phyloP scores from a whole-genome alignment of 2,797 vertebrate species.

The Lagorchestes hirsutus region DNA sequence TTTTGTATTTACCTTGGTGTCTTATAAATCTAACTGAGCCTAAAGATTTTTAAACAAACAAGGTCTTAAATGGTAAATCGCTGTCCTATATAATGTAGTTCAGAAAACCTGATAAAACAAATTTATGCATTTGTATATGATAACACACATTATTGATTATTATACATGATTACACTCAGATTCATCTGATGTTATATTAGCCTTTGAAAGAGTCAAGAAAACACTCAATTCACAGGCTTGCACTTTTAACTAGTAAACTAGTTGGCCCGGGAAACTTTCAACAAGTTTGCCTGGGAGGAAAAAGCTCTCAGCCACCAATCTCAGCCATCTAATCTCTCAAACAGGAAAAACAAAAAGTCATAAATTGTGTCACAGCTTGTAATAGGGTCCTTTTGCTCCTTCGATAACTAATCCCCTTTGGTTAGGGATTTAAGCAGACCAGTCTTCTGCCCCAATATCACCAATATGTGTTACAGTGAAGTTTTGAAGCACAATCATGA shows the following conservation, averaged over 20 bases:
- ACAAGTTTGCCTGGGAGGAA: conserved; percentile 29
- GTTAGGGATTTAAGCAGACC: background rate
- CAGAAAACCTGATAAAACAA: conserved; percentile 11
- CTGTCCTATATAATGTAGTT: conserved; percentile 39
- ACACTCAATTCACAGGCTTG: background rate
- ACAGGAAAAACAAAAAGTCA: background rate
- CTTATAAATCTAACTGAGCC: conserved; percentile 25
- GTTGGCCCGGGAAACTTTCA: conserved; percentile 41
- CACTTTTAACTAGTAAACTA: conserved; percentile 28
- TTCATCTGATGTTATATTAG: conserved; percentile 29
- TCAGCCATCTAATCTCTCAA: conserved; percentile 26
- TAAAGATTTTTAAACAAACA: conserved; percentile 37
- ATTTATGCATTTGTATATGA: conserved; percentile 10
- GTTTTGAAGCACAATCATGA: background rate
- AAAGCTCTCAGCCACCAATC: conserved; percentile 28
- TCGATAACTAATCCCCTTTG: background rate
- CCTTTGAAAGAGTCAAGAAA: conserved; percentile 22
- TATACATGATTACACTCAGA: conserved; percentile 12
- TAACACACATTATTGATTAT: background rate
- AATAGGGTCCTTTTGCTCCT: background rate
- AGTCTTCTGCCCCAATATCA: background rate
- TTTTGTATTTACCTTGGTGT: background rate
- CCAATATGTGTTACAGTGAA: background rate
- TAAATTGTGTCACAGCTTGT: conserved; percentile 26
- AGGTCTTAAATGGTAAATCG: conserved; percentile 53